Percentiles rank a stretch among this genome's conserved stretches.
Evolutionary conservation across 2,113 vertebrate species (phyloP).

Genomic region (Oryctolagus cuniculus): DNA sequence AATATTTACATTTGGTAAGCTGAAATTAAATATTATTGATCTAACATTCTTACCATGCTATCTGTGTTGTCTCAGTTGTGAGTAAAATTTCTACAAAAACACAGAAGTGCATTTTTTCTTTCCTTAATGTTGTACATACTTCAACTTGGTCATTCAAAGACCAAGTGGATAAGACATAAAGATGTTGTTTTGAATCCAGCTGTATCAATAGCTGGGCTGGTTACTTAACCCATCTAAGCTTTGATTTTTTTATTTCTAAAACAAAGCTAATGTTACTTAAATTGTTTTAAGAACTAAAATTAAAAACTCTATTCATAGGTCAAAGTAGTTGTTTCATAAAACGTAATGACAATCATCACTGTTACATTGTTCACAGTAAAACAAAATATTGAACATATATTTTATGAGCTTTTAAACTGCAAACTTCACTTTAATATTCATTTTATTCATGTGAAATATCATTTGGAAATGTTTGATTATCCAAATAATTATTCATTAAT

Average conservation of each 20-base stretch:
- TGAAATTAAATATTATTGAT: slow-evolving; percentile 12
- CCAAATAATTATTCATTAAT: not conserved
- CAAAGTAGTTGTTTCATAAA: slow-evolving; percentile 1
- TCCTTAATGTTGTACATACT: not conserved
- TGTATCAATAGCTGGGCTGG: not conserved
- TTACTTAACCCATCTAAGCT: not conserved
- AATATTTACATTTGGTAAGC: not conserved
- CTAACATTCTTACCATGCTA: not conserved
- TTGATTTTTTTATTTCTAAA: slow-evolving; percentile 38
- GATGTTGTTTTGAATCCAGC: not conserved
- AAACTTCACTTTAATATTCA: not conserved
- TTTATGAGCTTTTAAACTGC: slow-evolving; percentile 33
- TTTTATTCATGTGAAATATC: not conserved
- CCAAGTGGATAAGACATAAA: not conserved
- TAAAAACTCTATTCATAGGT: not conserved
- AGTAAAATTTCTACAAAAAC: slow-evolving; percentile 4
- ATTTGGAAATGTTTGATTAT: not conserved
- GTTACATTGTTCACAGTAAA: slow-evolving; percentile 1
- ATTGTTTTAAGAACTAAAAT: slow-evolving; percentile 22
- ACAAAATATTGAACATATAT: not conserved
- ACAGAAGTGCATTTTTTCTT: slow-evolving; percentile 1
- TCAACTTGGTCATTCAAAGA: slow-evolving; percentile 33
- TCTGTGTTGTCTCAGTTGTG: not conserved
- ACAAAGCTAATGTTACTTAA: not conserved
- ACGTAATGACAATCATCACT: not conserved